Conservation (phyloP, 92 coral and sea anemone genomes). For the Siderastrea siderea region DNA sequence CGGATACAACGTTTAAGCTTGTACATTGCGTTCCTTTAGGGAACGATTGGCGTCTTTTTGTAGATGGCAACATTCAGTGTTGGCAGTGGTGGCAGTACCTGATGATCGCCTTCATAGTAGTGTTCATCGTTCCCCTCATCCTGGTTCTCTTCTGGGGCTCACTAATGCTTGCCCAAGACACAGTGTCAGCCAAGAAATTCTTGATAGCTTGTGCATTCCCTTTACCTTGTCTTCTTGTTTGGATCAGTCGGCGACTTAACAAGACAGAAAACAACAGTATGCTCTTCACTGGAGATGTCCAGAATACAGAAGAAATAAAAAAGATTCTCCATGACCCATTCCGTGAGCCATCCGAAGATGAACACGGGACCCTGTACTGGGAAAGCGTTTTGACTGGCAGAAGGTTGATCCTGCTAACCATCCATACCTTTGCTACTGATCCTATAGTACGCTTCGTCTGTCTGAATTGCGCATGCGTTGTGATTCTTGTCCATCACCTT, state of each 20-base stretch:
- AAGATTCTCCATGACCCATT: conserved; percentile 59
- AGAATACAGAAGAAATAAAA: conserved; percentile 16
- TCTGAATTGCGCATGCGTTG: not conserved
- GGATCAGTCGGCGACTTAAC: not conserved
- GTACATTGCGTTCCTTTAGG: conserved; percentile 56
- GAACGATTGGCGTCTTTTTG: conserved; percentile 28
- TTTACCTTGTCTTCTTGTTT: conserved; percentile 24
- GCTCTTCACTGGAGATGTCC: not conserved
- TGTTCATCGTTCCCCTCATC: conserved; percentile 40
- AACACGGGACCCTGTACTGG: conserved; percentile 60
- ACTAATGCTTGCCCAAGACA: conserved; percentile 27
- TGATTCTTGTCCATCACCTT: conserved; percentile 37
- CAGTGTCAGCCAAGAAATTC: conserved; percentile 49
- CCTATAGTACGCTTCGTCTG: not conserved
- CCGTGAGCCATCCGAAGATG: conserved; percentile 16
- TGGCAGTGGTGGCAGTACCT: conserved; percentile 74
- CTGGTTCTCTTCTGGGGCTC: conserved; percentile 62
- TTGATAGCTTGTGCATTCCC: conserved; percentile 48
- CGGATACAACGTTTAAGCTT: conserved; percentile 53
- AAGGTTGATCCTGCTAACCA: conserved; percentile 36
- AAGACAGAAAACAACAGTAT: not conserved
- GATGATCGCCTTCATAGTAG: conserved; percentile 7
- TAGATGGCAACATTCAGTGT: conserved; percentile 55
- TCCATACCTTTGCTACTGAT: conserved; percentile 3
- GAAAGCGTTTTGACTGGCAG: conserved; percentile 65